Percentiles rank a stretch among this genome's conserved stretches.
These are phyloP conservation scores for Chlorospingus flavigularis DNA, from an alignment of 2,797 vertebrate genomes.

Conservation along the genomic window DNA sequence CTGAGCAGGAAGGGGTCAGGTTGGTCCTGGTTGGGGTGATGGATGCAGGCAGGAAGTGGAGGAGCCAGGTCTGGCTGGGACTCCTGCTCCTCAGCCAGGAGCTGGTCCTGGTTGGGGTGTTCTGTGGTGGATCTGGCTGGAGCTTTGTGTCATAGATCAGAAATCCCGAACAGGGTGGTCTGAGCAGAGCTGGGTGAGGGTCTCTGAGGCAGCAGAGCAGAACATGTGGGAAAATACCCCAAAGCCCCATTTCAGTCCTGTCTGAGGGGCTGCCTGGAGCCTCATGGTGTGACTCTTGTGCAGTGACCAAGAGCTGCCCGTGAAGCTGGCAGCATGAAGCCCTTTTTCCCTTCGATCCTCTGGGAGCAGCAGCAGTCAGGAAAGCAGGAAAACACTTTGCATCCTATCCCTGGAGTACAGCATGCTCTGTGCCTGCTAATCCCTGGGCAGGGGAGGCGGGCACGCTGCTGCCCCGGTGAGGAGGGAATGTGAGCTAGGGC, in stretches of 20 bases:
- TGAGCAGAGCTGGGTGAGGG: background rate
- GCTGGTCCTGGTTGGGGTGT: background rate
- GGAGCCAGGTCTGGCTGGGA: fast-evolving
- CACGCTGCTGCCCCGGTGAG: background rate
- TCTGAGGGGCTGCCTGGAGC: background rate
- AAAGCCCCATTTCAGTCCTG: background rate
- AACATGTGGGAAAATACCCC: background rate
- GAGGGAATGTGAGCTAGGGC: background rate
- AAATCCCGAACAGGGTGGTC: background rate
- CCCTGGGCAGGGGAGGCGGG: background rate
- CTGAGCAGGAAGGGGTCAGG: fast-evolving
- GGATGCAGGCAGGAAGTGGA: background rate
- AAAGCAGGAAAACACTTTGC: background rate
- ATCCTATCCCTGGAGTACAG: background rate
- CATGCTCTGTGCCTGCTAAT: background rate
- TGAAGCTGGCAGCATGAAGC: background rate
- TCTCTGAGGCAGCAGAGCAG: background rate
- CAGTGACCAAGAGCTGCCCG: background rate
- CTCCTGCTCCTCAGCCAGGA: background rate
- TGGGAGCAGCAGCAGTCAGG: background rate
- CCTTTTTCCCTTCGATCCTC: background rate
- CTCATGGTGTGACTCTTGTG: fast-evolving
- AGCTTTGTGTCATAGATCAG: background rate
- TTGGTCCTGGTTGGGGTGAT: background rate
- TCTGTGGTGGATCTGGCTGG: background rate